Conservation (phyloP, 2,888 invertebrate genomes). For the Yponomeuta sedellus region DNA sequence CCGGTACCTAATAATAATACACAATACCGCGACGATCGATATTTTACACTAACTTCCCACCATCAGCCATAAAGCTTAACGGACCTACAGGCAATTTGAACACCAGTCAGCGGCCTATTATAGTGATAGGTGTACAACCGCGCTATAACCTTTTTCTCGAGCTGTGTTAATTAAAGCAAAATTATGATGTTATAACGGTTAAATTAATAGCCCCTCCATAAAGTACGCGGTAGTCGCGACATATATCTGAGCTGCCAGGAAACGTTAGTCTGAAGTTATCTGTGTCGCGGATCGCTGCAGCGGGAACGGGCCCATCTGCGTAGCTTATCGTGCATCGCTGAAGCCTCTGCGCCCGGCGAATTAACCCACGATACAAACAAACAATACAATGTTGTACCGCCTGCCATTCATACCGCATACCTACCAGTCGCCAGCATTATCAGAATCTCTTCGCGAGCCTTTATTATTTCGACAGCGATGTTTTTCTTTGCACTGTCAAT, state of each 20-base stretch:
- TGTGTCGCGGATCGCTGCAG: conserved; percentile 51
- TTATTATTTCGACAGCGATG: not conserved
- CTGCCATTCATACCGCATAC: conserved; percentile 29
- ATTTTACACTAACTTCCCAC: conserved; percentile 55
- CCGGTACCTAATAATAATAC: conserved; percentile 27
- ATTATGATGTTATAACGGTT: conserved; percentile 11
- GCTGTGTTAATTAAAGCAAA: conserved; percentile 11
- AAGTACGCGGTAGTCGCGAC: conserved; percentile 8
- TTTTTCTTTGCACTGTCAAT: not conserved
- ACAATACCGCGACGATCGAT: conserved; percentile 50
- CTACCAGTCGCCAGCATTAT: conserved; percentile 29
- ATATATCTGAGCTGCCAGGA: conserved; percentile 31
- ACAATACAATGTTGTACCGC: conserved; percentile 37
- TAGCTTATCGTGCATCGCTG: conserved; percentile 43
- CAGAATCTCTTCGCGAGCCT: conserved; percentile 31
- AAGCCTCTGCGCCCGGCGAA: conserved; percentile 39
- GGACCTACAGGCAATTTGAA: conserved; percentile 32
- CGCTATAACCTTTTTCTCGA: conserved; percentile 5
- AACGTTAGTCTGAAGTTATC: conserved; percentile 50
- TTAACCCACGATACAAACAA: conserved; percentile 34
- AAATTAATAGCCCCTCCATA: conserved; percentile 8
- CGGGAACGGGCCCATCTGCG: conserved; percentile 43
- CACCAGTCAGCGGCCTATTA: conserved; percentile 5
- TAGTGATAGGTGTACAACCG: not conserved
- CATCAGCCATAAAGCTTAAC: conserved; percentile 48